Evolutionary conservation across 1,140 invertebrate genomes (phyloP).

Genomic region (Camponotus pennsylvanicus): DNA sequence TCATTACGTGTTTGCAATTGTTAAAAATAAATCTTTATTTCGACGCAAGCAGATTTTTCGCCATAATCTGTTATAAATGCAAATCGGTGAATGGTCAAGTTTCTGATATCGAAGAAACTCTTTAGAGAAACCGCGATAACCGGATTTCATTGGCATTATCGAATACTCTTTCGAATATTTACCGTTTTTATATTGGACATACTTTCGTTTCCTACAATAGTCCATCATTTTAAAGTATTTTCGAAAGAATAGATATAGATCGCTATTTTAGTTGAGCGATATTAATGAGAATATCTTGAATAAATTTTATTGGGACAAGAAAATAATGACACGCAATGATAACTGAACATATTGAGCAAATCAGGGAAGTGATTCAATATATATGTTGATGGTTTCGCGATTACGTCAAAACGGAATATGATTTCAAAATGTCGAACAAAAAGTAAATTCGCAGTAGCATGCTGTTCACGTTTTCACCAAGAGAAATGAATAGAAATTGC

Average conservation of each 20-base stretch:
- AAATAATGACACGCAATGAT: not conserved
- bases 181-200: no score
- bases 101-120: no score
- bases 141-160: no score
- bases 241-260: not conserved
- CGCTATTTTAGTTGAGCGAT: not conserved
- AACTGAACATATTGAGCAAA: not conserved
- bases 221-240: no score
- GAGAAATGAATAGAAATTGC: slow-evolving; percentile 4
- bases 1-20: no score
- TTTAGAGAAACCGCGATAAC: no score
- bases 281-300: not conserved
- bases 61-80: no score
- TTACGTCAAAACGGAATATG: not conserved
- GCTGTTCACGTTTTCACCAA: not conserved
- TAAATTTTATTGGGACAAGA: not conserved
- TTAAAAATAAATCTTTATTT: no score
- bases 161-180: no score
- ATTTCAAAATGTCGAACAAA: slow-evolving; percentile 12
- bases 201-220: no score
- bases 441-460: not conserved
- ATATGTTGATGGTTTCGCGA: not conserved
- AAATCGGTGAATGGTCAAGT: no score
- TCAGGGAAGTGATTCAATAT: not conserved
- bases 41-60: no score